Conservation (phyloP, 2,113 vertebrate species). For the Prolemur simus region DNA sequence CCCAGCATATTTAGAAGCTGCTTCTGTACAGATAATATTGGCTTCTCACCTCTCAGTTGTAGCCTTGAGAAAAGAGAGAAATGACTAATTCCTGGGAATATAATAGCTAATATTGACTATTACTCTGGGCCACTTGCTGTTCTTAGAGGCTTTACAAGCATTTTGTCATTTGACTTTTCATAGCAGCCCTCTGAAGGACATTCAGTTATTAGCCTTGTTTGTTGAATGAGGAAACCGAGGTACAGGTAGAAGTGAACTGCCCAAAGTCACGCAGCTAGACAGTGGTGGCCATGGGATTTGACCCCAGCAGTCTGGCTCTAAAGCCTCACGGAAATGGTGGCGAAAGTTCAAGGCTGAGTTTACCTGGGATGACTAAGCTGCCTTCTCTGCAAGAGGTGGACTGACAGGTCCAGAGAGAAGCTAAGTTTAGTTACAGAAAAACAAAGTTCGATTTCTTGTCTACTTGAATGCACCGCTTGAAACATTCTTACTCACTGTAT, state of each 20-base stretch:
- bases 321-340: not conserved
- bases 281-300: not conserved
- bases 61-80: not conserved
- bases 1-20: not conserved
- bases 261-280: not conserved
- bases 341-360: not conserved
- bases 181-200: not conserved
- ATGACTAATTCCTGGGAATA: not conserved
- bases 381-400: not conserved
- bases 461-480: not conserved
- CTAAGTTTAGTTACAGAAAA: not conserved
- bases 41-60: not conserved
- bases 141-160: not conserved
- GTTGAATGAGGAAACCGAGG: not conserved
- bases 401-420: not conserved
- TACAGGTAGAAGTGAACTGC: accelerated
- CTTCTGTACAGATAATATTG: not conserved
- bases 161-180: not conserved
- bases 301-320: not conserved
- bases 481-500: not conserved
- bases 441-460: not conserved
- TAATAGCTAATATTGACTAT: not conserved
- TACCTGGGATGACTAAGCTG: not conserved
- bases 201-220: not conserved
- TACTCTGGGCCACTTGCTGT: not conserved